Evolutionary conservation across 1,140 invertebrate genomes (phyloP), one percentile per base, ranked within the genome.

Genomic region (Aphis craccivora): DNA sequence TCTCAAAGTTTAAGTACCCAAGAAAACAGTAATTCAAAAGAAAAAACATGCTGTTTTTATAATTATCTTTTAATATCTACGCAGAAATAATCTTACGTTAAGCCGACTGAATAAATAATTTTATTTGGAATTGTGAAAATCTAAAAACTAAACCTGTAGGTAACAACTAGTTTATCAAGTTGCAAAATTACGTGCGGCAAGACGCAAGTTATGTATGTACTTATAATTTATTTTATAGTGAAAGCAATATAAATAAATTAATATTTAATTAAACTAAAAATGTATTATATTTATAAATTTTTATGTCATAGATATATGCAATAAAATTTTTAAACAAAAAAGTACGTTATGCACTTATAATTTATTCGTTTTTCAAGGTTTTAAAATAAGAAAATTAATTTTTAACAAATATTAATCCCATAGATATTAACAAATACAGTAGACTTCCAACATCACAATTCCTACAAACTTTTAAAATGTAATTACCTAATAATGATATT

Each of bases 101-200:
- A 51, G 14, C 48, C 14, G 14, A n/a, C 14, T 76, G 30, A 67
- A 76, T 76, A 76, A 76, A 76, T n/a, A n/a, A n/a, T 76, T 51
- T 76, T 76, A 76, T n/a, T n/a, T 76, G 3, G 7, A n/a, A n/a
- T 76, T 76, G 60, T 76, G 60, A 76, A 76, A 76, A 76, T 76
- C n/a, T 76, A 76, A n/a, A 30, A n/a, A n/a, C n/a, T 35, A 18
- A 51, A 76, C 60, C 60, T 76, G 60, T 76, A 76, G 60, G 60
- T n/a, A 84, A n/a, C 25, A 87, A 45, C 84, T 45, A 87, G 84
- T 87, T 87, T 48, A 87, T 87, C 40, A 30, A 87, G 43, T 87
- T 45, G 43, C 43, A 87, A 87, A 45, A 87, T 45, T 30, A 87
- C 84, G 25, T 45, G 30, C 40, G 43, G 14, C 14, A 76, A 76